Conservation (phyloP, 1,140 invertebrate genomes). For the Drosophila pseudoananassae region DNA sequence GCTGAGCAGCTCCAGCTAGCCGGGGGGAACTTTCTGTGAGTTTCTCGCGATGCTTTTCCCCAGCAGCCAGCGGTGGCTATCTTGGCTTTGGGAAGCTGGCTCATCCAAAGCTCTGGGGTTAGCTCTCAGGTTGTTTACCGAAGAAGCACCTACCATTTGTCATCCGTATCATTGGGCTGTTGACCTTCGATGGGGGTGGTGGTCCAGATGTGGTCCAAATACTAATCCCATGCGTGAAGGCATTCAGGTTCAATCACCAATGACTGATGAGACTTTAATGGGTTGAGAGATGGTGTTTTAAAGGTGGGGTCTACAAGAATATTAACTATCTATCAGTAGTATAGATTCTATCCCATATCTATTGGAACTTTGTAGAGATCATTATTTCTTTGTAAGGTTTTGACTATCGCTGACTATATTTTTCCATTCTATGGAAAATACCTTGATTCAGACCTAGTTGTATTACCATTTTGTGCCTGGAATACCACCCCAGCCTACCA, state of each 20-base stretch:
- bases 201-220: slow-evolving; percentile 8
- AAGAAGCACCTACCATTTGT: not conserved
- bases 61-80: slow-evolving; percentile 11
- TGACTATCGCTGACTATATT: too few relatives aligned
- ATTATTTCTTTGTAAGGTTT: too few relatives aligned
- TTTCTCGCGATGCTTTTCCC: slow-evolving; percentile 14
- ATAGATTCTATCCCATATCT: too few relatives aligned
- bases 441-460: not conserved
- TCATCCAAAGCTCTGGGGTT: slow-evolving; percentile 3
- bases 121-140: slow-evolving; percentile 2
- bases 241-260: slow-evolving; percentile 7
- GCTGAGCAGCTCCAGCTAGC: slow-evolving; percentile 23
- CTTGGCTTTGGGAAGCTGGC: slow-evolving; percentile 15
- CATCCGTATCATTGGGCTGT: slow-evolving; percentile 19
- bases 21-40: slow-evolving; percentile 32
- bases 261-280: too few relatives aligned
- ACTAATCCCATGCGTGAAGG: slow-evolving; percentile 32
- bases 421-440: not conserved
- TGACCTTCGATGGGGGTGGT: slow-evolving; percentile 28
- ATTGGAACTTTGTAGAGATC: too few relatives aligned
- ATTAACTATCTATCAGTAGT: not conserved
- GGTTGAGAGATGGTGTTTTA: too few relatives aligned
- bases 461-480: not conserved
- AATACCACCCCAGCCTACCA: not conserved
- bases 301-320: not conserved